These are phyloP conservation scores for Diachrysia chrysitis DNA, from an alignment of 2,888 invertebrate species.

Conservation along the genomic window DNA sequence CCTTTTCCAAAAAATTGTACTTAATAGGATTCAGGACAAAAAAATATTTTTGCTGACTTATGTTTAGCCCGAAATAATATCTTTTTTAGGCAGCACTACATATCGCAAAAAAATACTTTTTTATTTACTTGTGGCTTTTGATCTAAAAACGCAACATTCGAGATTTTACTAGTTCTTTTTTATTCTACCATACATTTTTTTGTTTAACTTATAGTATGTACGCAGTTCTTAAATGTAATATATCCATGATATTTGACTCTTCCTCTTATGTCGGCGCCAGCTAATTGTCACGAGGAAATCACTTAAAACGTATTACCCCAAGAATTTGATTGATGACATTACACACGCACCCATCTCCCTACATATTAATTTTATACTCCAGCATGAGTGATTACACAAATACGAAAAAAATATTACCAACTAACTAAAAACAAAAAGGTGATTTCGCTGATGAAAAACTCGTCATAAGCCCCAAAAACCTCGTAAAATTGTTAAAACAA, in stretches of 20 bases:
- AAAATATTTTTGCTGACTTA: too few relatives aligned
- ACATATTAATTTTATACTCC: constrained; percentile 31
- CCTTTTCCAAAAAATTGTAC: too few relatives aligned
- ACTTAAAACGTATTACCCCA: constrained; percentile 25
- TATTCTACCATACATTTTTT: too few relatives aligned
- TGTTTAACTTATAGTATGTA: too few relatives aligned
- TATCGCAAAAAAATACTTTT: too few relatives aligned
- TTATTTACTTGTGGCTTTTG: too few relatives aligned
- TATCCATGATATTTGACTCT: background rate
- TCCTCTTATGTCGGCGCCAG: constrained; percentile 3
- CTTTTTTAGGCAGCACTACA: too few relatives aligned
- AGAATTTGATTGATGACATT: constrained; percentile 42
- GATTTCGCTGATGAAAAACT: constrained; percentile 18
- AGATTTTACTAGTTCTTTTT: too few relatives aligned
- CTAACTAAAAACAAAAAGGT: constrained; percentile 12
- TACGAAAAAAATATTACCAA: constrained; percentile 17
- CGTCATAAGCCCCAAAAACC: constrained; percentile 27
- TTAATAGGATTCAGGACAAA: too few relatives aligned
- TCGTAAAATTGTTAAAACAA: constrained; percentile 53
- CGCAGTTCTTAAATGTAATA: too few relatives aligned
- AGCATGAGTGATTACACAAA: constrained; percentile 38
- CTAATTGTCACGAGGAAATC: constrained; percentile 16
- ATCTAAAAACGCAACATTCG: too few relatives aligned
- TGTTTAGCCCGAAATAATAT: too few relatives aligned
- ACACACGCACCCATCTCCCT: constrained; percentile 19